phyloP scores from a whole-genome alignment of 1,140 invertebrate genomes.

The Plutomurus gul region DNA sequence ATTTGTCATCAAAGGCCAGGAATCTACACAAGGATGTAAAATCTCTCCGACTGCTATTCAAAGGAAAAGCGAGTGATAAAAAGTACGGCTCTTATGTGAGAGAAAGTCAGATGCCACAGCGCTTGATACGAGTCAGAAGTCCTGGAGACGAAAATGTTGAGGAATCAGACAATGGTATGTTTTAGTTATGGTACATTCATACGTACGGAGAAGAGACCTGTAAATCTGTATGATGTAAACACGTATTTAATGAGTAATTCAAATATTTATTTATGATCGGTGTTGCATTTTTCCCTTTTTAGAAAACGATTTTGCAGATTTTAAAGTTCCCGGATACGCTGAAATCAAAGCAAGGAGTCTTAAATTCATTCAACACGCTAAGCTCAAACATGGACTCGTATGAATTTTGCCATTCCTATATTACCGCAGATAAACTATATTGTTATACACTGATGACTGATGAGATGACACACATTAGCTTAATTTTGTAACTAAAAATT shows the following conservation, averaged over 20 bases:
- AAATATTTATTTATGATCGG: neutral
- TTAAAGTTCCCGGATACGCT: slow-evolving; percentile 40
- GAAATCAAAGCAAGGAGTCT: slow-evolving; percentile 50
- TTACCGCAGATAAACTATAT: no score
- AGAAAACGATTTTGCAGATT: slow-evolving; percentile 45
- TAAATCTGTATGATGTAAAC: no score
- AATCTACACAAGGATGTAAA: neutral
- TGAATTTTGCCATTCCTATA: no score
- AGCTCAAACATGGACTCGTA: slow-evolving; percentile 31
- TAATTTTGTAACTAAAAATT: no score
- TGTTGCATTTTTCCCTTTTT: neutral
- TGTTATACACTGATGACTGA: no score
- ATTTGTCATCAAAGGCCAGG: slow-evolving; percentile 5
- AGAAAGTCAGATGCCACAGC: neutral
- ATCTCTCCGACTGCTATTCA: neutral
- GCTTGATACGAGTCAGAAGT: slow-evolving; percentile 45
- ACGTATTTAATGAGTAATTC: neutral
- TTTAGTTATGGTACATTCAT: no score
- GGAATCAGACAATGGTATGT: slow-evolving; percentile 19
- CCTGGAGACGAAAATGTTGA: slow-evolving; percentile 1
- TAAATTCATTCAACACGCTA: slow-evolving; percentile 41
- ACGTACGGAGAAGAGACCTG: no score
- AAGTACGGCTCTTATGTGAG: slow-evolving; percentile 38
- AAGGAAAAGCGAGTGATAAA: neutral
- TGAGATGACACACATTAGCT: no score